Percentiles rank a stretch among this genome's conserved stretches.
phyloP scores from a whole-genome alignment of 2,113 vertebrate species.

The Channa maculata region DNA sequence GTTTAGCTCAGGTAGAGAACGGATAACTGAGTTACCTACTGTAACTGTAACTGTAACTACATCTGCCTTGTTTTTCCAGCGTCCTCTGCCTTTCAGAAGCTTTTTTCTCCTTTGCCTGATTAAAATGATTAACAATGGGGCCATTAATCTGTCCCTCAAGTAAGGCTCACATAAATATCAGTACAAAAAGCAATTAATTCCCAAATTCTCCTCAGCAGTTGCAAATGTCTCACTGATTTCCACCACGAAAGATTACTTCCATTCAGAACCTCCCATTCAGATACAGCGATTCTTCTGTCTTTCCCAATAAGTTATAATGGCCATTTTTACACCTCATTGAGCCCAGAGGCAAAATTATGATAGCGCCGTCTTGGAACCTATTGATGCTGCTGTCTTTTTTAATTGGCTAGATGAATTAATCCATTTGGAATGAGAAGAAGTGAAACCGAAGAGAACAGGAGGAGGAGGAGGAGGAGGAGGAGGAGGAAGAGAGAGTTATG shows the following conservation, averaged over 20 bases:
- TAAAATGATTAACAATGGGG: conserved; percentile 21
- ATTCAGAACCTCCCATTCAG: conserved; percentile 32
- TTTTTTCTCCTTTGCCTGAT: conserved; percentile 27
- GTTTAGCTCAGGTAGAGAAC: neutral
- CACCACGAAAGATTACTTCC: conserved; percentile 25
- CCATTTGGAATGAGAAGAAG: conserved; percentile 52
- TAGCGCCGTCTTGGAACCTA: conserved; percentile 42
- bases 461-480: neutral
- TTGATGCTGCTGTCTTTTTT: conserved; percentile 61
- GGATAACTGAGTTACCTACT: neutral
- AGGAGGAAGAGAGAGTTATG: conserved; percentile 27
- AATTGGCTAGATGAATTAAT: conserved; percentile 63
- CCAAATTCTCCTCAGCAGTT: conserved; percentile 19
- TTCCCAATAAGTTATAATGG: conserved; percentile 43
- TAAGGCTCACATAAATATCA: conserved; percentile 23
- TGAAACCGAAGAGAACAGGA: neutral
- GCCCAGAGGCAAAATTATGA: conserved; percentile 51
- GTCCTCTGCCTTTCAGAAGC: conserved; percentile 1
- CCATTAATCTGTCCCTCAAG: conserved; percentile 30
- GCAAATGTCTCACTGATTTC: conserved; percentile 22
- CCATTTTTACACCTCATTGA: conserved; percentile 61
- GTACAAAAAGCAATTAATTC: conserved; percentile 46
- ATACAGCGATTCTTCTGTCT: conserved; percentile 30
- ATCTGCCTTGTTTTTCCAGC: conserved; percentile 7
- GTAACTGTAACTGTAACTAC: neutral